Base-by-base conservation (phyloP, 2,888 invertebrate species). In the Cotesia congregata region DNA sequence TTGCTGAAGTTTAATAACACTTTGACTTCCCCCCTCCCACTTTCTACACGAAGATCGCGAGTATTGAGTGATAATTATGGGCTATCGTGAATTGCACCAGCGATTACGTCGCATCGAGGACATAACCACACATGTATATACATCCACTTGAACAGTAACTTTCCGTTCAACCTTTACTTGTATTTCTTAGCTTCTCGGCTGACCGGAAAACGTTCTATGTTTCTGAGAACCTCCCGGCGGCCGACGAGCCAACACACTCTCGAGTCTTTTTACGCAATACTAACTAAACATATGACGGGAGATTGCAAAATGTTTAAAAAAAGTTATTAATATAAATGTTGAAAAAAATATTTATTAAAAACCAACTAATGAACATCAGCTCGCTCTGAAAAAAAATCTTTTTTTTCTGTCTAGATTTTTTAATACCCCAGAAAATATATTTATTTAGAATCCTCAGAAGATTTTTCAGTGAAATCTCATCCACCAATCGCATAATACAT, bases 141-240 rank as follows among this genome's bases (percentile, higher is more conserved):
- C 30, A 30, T 30, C 30, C 30, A 30, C 50, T 12, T 50, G 3
- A 50, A 41, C 62, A 41, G 78, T 77, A 78, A 78, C 78, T 80
- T 80, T 80, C 78, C 80, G 74, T 62, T 76, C 59, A 67, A 68
- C 73, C 76, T 79, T 50, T 30, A 30, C 30, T 30, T 30, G 30
- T 30, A 30, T 30, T 30, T 30, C 30, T 30, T 30, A 30, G 12
- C 50, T 50, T 77, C 67, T 67, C 74, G 39, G 60, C 71, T 68
- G 73, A 62, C 65, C 77, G 77, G 78, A 79, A 79, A 79, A 75
- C 68, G 75, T 62, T 77, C 70, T 59, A 41, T 39, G 62, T 78
- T 77, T 77, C 79, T 77, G 72, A 73, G 77, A 78, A 78, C 59
- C 70, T 70, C 60, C 9, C 50, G 59, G 7, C 67, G 30, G 70